Percentiles rank a stretch among this genome's conserved stretches.
These are phyloP conservation scores for Rhea pennata DNA, from an alignment of 2,113 vertebrate species.

Conservation along the genomic window DNA sequence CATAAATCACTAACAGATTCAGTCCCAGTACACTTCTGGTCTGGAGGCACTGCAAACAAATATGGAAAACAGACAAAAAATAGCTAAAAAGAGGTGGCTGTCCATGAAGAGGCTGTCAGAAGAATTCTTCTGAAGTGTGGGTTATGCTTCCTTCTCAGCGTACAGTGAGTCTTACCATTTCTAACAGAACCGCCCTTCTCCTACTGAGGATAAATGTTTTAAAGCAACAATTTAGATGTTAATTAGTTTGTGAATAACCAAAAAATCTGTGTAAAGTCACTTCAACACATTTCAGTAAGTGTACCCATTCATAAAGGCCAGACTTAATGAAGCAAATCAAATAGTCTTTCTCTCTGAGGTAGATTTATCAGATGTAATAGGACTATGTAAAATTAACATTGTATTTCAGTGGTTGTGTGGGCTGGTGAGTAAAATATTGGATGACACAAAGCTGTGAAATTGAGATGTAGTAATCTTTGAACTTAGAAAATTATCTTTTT, in stretches of 20 bases:
- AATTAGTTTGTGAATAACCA: neutral
- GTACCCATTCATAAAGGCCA: neutral
- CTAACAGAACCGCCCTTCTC: neutral
- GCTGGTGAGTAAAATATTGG: neutral
- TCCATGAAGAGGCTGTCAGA: neutral
- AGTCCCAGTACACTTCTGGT: neutral
- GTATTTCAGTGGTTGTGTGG: neutral
- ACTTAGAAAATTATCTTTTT: no score
- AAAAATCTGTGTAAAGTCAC: neutral
- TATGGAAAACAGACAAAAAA: neutral
- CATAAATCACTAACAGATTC: neutral
- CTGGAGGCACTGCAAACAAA: neutral
- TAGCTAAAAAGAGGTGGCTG: neutral
- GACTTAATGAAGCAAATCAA: neutral
- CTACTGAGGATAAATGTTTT: neutral
- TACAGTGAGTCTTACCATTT: neutral
- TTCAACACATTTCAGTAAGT: neutral
- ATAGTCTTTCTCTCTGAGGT: neutral
- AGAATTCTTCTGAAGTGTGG: neutral
- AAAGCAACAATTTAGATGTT: neutral
- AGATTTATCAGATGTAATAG: neutral
- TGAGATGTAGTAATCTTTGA: no score
- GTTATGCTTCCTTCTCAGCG: neutral
- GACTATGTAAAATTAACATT: neutral
- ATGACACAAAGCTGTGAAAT: neutral